Evolutionary conservation across 2,113 vertebrate species (phyloP), one percentile per base, ranked within the genome.

Genomic region (Bubo blakistoni): DNA sequence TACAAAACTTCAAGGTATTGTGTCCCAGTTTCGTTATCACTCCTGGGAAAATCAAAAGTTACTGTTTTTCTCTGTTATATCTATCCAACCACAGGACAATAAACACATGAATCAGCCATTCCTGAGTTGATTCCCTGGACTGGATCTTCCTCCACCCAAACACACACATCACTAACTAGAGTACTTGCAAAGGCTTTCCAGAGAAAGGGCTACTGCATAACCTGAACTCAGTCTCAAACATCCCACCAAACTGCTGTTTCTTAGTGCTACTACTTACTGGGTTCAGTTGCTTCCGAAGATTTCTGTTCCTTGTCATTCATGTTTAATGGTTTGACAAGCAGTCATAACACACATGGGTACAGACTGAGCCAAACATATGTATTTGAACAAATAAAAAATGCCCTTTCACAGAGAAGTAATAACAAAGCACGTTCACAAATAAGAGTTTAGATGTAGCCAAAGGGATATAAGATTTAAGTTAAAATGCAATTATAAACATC

Each of bases 121-220:
- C 25, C 49, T 52, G 10, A 72, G 24, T 7, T 57, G 26, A 63
- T 85, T 54, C 6, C 6, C 7, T 1, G 26, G 3, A 16, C 12
- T 72, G 10, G 3, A 44, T 58, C 49, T 77, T 72, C 9, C 9
- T 73, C 14, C 12, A 69, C 12, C 2, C 12, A 72, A 84, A 52
- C 3, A 44, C 4, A 38, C 2, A 3, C 10, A 30, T 25, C 40
- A 38, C 5, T 30, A n/a, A 46, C 7, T 25, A 55, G 17, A 58
- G 5, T 46, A 83, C 5, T 9, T 29, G 10, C 13, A 81, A 70
- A 71, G 16, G 5, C 10, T 84, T 91, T 66, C 32, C 51, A 71
- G 29, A 22, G 7, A 47, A 74, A 42, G 4, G 7, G 2, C 9
- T 47, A 11, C 20, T 62, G 6, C 0, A 0, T 54, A 63, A 55